Percentiles rank a stretch among this genome's conserved stretches.
These are phyloP conservation scores for Penaeus chinensis DNA, from an alignment of 1,140 invertebrate species.

Conservation along the genomic window DNA sequence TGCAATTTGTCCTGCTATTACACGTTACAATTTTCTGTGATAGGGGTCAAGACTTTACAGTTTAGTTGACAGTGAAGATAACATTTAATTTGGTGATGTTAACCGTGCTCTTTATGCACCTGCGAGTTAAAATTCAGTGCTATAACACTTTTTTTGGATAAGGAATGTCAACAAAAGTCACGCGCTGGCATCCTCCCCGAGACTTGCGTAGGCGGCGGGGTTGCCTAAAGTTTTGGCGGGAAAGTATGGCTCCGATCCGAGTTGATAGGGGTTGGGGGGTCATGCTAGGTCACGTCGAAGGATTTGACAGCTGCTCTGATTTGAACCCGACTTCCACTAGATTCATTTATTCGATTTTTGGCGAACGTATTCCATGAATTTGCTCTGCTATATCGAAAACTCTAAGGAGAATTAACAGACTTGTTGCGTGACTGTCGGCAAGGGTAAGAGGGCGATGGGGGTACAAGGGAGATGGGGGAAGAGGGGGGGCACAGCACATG, in stretches of 20 bases:
- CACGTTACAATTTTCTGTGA: no score
- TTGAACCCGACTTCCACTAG: neutral
- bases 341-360: neutral
- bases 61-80: no score
- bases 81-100: no score
- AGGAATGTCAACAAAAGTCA: conserved; percentile 42
- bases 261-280: neutral
- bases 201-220: conserved; percentile 55
- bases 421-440: conserved; percentile 47
- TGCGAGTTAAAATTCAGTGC: neutral
- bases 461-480: neutral
- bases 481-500: conserved; percentile 8
- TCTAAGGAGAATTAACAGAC: conserved; percentile 4
- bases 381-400: neutral
- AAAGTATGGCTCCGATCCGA: conserved; percentile 13
- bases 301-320: neutral
- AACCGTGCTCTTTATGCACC: neutral
- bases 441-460: no score
- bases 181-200: conserved; percentile 16
- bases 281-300: neutral
- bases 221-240: conserved; percentile 57
- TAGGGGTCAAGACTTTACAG: no score
- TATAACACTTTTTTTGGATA: neutral
- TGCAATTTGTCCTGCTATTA: neutral
- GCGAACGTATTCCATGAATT: neutral